Conservation (phyloP, 2,797 vertebrate species). For the Coranthus polyacanthus region DNA sequence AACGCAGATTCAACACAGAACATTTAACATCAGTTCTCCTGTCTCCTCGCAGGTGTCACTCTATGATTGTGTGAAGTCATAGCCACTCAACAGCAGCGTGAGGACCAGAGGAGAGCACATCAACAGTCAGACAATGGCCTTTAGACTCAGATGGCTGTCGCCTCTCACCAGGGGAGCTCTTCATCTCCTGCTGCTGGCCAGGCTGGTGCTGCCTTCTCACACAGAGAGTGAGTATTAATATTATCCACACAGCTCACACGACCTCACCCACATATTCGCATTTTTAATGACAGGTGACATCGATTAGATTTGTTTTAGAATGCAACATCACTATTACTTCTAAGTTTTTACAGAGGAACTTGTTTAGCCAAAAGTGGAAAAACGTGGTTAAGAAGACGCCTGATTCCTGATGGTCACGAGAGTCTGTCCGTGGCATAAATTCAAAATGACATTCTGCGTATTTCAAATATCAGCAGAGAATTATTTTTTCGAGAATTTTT, state of each 20-base stretch:
- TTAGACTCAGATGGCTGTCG: conserved; percentile 70
- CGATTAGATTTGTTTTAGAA: neutral
- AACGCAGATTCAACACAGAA: neutral
- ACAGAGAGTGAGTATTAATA: conserved; percentile 89
- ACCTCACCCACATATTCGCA: neutral
- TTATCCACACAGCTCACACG: neutral
- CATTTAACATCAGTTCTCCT: neutral
- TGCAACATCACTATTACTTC: too few relatives aligned
- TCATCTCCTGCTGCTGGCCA: conserved; percentile 82
- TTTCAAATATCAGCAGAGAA: too few relatives aligned
- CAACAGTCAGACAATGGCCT: conserved; percentile 86
- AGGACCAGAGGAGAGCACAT: conserved; percentile 77
- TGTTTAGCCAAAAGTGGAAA: too few relatives aligned
- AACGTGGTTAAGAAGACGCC: too few relatives aligned
- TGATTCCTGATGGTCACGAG: too few relatives aligned
- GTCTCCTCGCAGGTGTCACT: conserved; percentile 70
- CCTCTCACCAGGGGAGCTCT: conserved; percentile 54
- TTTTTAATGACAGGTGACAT: conserved; percentile 7
- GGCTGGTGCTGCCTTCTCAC: conserved; percentile 79
- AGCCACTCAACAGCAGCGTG: conserved; percentile 69
- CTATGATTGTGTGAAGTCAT: conserved; percentile 66
- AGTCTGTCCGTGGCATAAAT: too few relatives aligned
- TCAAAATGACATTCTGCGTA: too few relatives aligned
- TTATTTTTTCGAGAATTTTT: too few relatives aligned
- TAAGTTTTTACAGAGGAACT: too few relatives aligned